These are phyloP conservation scores for Goniozus legneri DNA, from an alignment of 1,140 invertebrate species.

Conservation along the genomic window DNA sequence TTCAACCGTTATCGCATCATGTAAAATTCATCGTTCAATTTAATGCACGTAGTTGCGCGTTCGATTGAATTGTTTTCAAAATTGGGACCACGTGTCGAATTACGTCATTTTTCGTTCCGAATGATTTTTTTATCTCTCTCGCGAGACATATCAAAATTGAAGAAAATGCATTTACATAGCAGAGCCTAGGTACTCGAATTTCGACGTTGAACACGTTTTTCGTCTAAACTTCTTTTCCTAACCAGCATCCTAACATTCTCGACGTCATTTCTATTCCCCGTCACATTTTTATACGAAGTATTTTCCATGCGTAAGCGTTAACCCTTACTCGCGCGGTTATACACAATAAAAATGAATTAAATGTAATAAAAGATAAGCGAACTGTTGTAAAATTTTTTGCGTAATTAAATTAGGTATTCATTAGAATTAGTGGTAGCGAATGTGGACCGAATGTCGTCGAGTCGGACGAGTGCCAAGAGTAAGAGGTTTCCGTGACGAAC, in stretches of 20 bases:
- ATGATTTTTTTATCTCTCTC: no score
- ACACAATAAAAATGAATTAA: constrained; percentile 11
- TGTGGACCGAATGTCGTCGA: background rate
- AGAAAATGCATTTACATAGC: background rate
- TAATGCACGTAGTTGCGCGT: no score
- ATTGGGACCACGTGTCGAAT: no score
- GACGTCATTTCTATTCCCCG: constrained; percentile 7
- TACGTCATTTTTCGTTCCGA: no score
- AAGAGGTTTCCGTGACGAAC: background rate
- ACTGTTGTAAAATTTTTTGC: constrained; percentile 20
- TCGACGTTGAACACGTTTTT: background rate
- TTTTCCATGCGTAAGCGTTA: constrained; percentile 1
- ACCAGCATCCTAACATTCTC: background rate
- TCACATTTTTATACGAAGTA: constrained; percentile 4
- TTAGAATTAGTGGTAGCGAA: background rate
- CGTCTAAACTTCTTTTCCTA: background rate
- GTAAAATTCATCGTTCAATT: no score
- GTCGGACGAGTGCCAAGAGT: background rate
- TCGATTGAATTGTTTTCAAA: no score
- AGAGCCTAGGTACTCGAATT: background rate
- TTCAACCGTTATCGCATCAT: background rate
- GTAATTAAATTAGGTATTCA: constrained; percentile 17
- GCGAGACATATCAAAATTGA: no score
- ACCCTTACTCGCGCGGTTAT: constrained; percentile 10
- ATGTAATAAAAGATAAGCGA: constrained; percentile 22